Evolutionary conservation across 2,113 vertebrate genomes (phyloP).

Genomic region (Cynopterus brachyotis): DNA sequence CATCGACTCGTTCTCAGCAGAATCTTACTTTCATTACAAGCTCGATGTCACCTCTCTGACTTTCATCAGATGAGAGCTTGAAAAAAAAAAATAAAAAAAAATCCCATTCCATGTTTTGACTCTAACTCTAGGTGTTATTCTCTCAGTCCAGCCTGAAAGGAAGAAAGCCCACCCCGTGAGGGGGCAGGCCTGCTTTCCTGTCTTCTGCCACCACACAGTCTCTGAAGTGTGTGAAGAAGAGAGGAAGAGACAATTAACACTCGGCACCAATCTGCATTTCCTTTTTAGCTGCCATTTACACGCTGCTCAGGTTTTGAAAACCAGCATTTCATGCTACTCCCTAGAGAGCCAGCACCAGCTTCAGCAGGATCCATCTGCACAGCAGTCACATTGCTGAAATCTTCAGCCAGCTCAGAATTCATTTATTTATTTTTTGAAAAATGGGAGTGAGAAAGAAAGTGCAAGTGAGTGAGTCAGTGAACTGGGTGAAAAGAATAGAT

Average conservation of each 20-base stretch:
- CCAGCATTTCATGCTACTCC: conserved; percentile 73
- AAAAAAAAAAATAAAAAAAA: background rate
- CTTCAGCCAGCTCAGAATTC: conserved; percentile 61
- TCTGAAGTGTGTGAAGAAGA: conserved; percentile 68
- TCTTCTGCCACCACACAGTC: conserved; percentile 50
- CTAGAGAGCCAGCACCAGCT: conserved; percentile 74
- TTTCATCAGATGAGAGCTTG: conserved; percentile 68
- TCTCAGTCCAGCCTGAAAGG: conserved; percentile 75
- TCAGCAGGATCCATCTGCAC: conserved; percentile 76
- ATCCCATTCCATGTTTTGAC: conserved; percentile 70
- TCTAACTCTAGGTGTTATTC: conserved; percentile 62
- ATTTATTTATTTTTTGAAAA: conserved; percentile 77
- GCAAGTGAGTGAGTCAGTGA: accelerated
- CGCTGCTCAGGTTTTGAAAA: conserved; percentile 79
- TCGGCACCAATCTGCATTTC: conserved; percentile 68
- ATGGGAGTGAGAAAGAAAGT: background rate
- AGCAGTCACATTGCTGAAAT: conserved; percentile 62
- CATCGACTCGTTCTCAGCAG: conserved; percentile 71
- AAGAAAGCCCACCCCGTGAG: conserved; percentile 49
- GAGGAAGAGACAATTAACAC: conserved; percentile 70
- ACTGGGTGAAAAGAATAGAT: conserved; percentile 52
- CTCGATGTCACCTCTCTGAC: conserved; percentile 46
- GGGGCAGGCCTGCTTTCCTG: conserved; percentile 56
- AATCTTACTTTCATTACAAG: conserved; percentile 75
- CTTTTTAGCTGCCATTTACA: conserved; percentile 76